A percentile compares a stretch with the other conserved stretches of the same genome.
phyloP scores from a whole-genome alignment of 2,888 invertebrate genomes.

The Tiliacea aurago region DNA sequence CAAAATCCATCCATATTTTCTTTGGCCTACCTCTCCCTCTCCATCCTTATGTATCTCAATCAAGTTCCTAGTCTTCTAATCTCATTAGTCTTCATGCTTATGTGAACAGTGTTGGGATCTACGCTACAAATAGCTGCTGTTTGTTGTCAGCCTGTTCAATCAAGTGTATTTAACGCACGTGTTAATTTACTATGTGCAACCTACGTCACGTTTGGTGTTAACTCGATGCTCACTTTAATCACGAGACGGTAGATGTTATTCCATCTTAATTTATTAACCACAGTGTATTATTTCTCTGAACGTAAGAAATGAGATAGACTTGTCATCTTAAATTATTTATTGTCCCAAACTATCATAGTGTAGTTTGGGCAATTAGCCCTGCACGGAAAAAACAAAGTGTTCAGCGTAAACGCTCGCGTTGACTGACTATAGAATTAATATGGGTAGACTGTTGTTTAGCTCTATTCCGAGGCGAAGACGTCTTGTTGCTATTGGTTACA shows the following conservation, averaged over 20 bases:
- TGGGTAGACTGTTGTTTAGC: neutral
- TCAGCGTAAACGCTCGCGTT: too few species aligned
- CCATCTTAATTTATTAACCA: neutral
- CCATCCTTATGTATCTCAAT: too few species aligned
- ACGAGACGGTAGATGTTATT: neutral
- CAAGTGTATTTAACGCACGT: constrained; percentile 1
- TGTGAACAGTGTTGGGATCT: too few species aligned
- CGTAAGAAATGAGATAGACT: neutral
- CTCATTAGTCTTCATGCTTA: too few species aligned
- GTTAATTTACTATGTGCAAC: constrained; percentile 13
- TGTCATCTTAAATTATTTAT: neutral
- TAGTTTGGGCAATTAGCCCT: too few species aligned
- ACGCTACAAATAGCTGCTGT: too few species aligned
- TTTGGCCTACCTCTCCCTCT: too few species aligned
- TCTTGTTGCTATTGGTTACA: neutral
- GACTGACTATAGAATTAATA: neutral
- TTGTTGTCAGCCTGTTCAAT: neutral
- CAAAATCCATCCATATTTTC: too few species aligned
- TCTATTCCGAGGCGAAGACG: neutral
- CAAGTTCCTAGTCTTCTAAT: too few species aligned
- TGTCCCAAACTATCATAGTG: neutral
- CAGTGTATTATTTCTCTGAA: neutral
- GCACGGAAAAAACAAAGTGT: too few species aligned
- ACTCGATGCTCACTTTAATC: constrained; percentile 1
- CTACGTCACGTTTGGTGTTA: constrained; percentile 10